Percentiles rank a stretch among this genome's conserved stretches.
phyloP scores from a whole-genome alignment of 2,797 vertebrate genomes.

The Urophycis tenuis region DNA sequence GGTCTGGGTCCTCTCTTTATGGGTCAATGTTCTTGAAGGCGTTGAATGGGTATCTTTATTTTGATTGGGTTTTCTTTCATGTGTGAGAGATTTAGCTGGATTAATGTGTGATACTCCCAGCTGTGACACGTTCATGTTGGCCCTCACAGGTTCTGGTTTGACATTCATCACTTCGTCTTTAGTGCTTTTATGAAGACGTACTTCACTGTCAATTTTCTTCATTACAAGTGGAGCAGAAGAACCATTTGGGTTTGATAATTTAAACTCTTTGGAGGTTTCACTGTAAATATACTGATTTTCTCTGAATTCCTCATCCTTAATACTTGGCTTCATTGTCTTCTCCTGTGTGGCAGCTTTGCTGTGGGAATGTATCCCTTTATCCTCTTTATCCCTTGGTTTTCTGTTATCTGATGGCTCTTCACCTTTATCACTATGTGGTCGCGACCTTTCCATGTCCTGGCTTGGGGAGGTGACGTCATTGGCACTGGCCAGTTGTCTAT shows the following conservation, averaged over 20 bases:
- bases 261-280: slow-evolving; percentile 61
- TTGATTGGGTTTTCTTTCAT: slow-evolving; percentile 44
- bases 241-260: slow-evolving; percentile 41
- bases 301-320: slow-evolving; percentile 23
- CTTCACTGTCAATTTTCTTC: slow-evolving; percentile 22
- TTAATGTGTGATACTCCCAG: slow-evolving; percentile 31
- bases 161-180: slow-evolving; percentile 30
- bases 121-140: slow-evolving; percentile 23
- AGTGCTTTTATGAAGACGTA: slow-evolving; percentile 33
- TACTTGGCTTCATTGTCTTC: slow-evolving; percentile 14
- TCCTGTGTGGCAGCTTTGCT: slow-evolving; percentile 15
- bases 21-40: slow-evolving; percentile 40
- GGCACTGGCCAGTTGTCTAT: slow-evolving; percentile 16
- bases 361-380: too few relatives aligned
- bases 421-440: slow-evolving; percentile 19
- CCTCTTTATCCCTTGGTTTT: slow-evolving; percentile 25
- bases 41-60: slow-evolving; percentile 48
- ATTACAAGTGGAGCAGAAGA: slow-evolving; percentile 13
- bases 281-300: slow-evolving; percentile 53
- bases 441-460: slow-evolving; percentile 24
- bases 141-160: slow-evolving; percentile 31
- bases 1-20: slow-evolving; percentile 67
- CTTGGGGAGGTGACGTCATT: slow-evolving; percentile 19
- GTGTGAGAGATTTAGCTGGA: slow-evolving; percentile 15
- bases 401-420: slow-evolving; percentile 15